These are phyloP conservation scores for Cottoperca gobio DNA, from an alignment of 2,797 vertebrate species.

Conservation along the genomic window DNA sequence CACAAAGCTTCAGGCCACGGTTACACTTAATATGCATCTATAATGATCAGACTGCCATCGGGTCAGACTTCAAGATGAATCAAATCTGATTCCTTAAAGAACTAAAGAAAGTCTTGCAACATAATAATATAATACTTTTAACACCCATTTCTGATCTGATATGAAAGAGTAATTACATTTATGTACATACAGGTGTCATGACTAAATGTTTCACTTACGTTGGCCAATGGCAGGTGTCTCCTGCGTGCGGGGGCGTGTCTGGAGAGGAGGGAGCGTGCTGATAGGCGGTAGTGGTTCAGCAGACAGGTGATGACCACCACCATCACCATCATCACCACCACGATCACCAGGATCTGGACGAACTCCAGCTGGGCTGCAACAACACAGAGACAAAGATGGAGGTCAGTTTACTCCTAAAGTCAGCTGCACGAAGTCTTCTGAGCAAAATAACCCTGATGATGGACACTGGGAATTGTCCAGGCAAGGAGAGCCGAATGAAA, in stretches of 20 bases:
- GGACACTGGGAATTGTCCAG: too few species aligned
- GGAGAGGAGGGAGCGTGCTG: constrained; percentile 91
- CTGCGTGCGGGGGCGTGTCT: constrained; percentile 88
- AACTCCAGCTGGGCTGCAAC: constrained; percentile 96
- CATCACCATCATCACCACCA: constrained; percentile 99
- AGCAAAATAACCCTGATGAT: not conserved
- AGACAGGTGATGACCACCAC: constrained; percentile 97
- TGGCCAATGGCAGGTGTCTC: constrained; percentile 90
- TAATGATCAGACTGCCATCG: not conserved
- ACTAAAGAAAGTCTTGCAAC: too few species aligned
- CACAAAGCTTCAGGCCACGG: too few species aligned
- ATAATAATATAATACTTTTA: too few species aligned
- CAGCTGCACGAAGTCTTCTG: not conserved
- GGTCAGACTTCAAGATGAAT: not conserved
- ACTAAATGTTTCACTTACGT: constrained; percentile 86
- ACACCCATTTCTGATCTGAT: too few species aligned
- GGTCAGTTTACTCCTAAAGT: not conserved
- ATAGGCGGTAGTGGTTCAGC: constrained; percentile 96
- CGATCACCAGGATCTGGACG: constrained; percentile 97
- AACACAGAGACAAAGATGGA: not conserved
- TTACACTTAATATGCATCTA: not conserved
- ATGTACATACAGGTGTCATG: too few species aligned
- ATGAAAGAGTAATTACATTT: not conserved
- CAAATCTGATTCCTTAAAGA: not conserved
- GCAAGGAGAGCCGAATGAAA: too few species aligned